A percentile compares a stretch with the other conserved stretches of the same genome.
Evolutionary conservation across 2,113 vertebrate genomes (phyloP).

Genomic region (Athene cunicularia): DNA sequence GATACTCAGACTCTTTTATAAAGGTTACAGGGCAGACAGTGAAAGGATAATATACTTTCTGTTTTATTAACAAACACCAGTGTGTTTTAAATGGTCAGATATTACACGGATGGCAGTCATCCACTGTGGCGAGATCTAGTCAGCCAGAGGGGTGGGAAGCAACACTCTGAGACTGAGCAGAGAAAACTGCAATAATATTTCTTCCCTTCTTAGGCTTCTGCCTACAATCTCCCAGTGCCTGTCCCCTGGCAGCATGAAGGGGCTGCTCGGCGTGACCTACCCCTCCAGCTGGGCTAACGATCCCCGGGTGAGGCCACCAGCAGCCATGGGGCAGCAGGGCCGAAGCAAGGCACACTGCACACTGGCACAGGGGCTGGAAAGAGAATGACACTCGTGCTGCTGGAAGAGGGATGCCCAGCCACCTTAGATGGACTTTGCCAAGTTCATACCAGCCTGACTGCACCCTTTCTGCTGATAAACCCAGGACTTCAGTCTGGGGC

Average conservation of each 20-base stretch:
- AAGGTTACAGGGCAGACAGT: neutral
- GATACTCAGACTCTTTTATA: neutral
- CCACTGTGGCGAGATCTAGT: neutral
- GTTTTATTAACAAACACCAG: neutral
- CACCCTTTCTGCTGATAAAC: constrained; percentile 29
- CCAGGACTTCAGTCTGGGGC: constrained; percentile 18
- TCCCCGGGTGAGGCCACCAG: neutral
- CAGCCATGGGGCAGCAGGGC: fast-evolving
- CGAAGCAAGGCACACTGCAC: neutral
- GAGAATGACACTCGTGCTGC: neutral
- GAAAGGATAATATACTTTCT: neutral
- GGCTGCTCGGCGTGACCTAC: neutral
- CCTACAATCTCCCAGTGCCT: neutral
- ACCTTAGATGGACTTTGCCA: neutral
- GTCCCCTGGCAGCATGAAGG: neutral
- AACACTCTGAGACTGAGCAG: neutral
- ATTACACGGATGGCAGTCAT: neutral
- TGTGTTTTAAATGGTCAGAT: neutral
- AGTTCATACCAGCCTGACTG: neutral
- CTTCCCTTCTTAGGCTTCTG: neutral
- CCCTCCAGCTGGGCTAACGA: neutral
- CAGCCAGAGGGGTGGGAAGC: neutral
- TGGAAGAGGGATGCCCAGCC: neutral
- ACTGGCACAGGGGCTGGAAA: neutral
- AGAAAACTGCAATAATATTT: neutral